phyloP scores from a whole-genome alignment of 37 sponge, comb jelly and placozoan species.

The Aplysina aerophoba region DNA sequence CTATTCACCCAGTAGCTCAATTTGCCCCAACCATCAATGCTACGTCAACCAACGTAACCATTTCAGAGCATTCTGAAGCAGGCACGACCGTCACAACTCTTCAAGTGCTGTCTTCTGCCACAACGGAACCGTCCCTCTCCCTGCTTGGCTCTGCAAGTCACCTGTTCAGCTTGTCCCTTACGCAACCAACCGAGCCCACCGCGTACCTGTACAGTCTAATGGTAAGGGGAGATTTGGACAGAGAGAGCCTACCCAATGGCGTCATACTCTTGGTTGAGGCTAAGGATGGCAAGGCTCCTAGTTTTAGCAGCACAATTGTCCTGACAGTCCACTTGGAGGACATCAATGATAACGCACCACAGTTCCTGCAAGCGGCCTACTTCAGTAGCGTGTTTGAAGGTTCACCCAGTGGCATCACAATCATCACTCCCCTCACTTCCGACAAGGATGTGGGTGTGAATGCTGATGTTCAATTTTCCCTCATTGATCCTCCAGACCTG shows the following conservation, averaged over 20 bases:
- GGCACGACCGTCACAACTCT: not conserved
- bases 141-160: conserved; percentile 2
- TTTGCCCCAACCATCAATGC: not conserved
- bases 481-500: not conserved
- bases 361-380: conserved; percentile 27
- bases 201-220: not conserved
- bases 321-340: conserved; percentile 2
- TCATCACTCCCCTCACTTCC: conserved; percentile 30
- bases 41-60: not conserved
- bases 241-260: conserved; percentile 43
- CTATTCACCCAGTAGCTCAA: not conserved
- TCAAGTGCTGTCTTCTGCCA: not conserved
- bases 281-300: conserved; percentile 43
- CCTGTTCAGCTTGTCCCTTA: not conserved
- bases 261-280: conserved; percentile 47
- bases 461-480: conserved; percentile 28
- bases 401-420: conserved; percentile 18
- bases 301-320: not conserved
- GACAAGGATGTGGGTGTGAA: conserved; percentile 71
- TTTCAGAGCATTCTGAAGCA: not conserved
- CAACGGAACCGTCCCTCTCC: not conserved
- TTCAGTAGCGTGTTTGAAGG: conserved; percentile 59
- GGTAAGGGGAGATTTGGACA: conserved; percentile 12
- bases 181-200: not conserved
- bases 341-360: conserved; percentile 35